Conservation (phyloP, 2,888 invertebrate species). For the Pristionchus exspectatus region DNA sequence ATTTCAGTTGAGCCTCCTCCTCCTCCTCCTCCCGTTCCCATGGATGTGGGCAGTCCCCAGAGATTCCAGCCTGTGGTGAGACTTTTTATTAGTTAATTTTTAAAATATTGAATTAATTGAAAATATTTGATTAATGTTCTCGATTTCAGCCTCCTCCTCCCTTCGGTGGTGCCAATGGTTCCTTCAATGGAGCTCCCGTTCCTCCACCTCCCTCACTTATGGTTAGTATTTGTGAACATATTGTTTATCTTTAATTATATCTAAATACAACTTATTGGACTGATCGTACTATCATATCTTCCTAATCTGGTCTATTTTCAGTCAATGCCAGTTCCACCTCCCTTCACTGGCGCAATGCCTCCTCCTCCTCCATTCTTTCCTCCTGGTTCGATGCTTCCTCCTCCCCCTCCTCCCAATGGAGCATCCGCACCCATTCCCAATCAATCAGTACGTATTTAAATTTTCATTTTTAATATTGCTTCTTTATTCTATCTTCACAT, state of each 20-base stretch:
- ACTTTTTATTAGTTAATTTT: background rate
- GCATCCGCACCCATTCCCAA: conserved; percentile 9
- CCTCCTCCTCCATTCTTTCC: background rate
- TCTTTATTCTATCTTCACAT: background rate
- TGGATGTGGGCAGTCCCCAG: background rate
- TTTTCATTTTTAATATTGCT: no score
- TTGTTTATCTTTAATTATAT: background rate
- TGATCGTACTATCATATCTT: background rate
- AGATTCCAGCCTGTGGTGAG: background rate
- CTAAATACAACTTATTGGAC: background rate
- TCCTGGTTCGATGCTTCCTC: background rate
- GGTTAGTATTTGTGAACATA: background rate
- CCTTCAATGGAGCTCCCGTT: background rate
- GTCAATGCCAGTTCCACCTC: background rate
- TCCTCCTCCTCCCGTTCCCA: conserved; percentile 3
- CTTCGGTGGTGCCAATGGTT: background rate
- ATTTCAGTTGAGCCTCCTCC: conserved; percentile 27
- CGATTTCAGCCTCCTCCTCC: conserved; percentile 41
- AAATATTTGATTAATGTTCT: background rate
- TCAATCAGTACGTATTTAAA: conserved; percentile 6
- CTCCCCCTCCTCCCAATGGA: conserved; percentile 14
- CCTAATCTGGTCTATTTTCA: background rate
- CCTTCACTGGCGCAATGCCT: background rate
- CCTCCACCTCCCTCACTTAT: conserved; percentile 24
- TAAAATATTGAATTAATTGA: background rate